Percentiles rank a stretch among this genome's conserved stretches.
Conservation (phyloP, 2,888 invertebrate species). For the Drosophila heteroneura region DNA sequence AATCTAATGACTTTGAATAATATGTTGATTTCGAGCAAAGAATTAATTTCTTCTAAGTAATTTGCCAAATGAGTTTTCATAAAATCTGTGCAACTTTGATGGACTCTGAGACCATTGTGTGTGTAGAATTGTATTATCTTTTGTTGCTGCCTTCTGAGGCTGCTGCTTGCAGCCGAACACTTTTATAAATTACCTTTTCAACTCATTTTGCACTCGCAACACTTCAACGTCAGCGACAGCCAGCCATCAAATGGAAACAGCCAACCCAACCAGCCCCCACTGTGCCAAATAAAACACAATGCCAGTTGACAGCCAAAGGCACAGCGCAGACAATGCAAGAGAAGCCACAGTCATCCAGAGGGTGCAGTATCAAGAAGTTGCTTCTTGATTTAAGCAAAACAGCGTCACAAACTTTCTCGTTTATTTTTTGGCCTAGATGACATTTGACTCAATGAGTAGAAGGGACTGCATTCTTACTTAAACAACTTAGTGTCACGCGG, state of each 20-base stretch:
- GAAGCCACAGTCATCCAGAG: constrained; percentile 9
- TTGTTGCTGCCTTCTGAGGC: constrained; percentile 4
- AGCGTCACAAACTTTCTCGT: constrained; percentile 35
- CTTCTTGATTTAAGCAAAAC: constrained; percentile 51
- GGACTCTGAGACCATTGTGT: not conserved
- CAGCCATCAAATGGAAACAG: constrained; percentile 11
- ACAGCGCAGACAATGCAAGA: constrained; percentile 27
- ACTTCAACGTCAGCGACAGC: constrained; percentile 48
- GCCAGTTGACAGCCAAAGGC: constrained; percentile 54
- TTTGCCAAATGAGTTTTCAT: not conserved
- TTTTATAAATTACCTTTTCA: constrained; percentile 71
- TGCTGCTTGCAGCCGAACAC: constrained; percentile 30
- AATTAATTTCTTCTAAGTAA: not conserved
- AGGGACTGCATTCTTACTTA: not conserved
- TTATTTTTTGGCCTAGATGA: constrained; percentile 35
- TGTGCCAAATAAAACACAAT: constrained; percentile 28
- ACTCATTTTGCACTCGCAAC: constrained; percentile 58
- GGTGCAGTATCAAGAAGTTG: constrained; percentile 12
- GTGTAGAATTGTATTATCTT: not conserved
- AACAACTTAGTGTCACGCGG: not conserved
- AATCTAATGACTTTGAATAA: too few relatives aligned
- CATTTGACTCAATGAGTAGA: constrained; percentile 40
- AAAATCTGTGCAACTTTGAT: not conserved
- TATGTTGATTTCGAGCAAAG: too few relatives aligned
- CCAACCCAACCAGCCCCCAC: not conserved